Evolutionary conservation across 2,888 invertebrate genomes (phyloP).

Genomic region (Phengaris alcon): DNA sequence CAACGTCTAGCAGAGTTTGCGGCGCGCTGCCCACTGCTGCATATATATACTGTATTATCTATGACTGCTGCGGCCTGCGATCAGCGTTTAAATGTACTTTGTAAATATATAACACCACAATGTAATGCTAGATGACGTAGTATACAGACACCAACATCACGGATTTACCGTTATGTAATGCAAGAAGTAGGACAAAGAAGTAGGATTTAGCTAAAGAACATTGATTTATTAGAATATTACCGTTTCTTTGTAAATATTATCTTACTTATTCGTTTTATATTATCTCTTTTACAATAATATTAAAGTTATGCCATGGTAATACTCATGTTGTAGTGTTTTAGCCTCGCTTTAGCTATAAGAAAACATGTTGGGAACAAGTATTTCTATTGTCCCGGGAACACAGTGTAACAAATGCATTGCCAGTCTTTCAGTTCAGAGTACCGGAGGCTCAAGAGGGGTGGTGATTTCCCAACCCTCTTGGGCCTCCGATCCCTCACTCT

Average conservation of each 20-base stretch:
- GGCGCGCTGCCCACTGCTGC: background rate
- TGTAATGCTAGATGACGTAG: background rate
- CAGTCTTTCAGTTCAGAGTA: no score
- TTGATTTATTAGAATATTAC: background rate
- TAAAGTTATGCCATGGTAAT: background rate
- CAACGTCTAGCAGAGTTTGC: background rate
- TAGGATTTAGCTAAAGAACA: background rate
- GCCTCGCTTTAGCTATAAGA: background rate
- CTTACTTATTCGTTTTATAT: no score
- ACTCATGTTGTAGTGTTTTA: background rate
- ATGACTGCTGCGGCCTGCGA: background rate
- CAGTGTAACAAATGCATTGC: no score
- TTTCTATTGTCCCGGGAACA: background rate
- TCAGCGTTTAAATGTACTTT: background rate
- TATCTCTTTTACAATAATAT: background rate
- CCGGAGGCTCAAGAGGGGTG: no score
- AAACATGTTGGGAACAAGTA: background rate
- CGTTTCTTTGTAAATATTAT: background rate
- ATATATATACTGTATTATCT: no score
- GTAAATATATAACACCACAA: background rate
- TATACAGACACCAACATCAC: background rate
- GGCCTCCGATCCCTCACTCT: background rate
- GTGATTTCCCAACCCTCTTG: no score
- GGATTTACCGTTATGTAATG: constrained; percentile 8
- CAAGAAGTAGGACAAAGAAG: constrained; percentile 10